Conservation (phyloP, 1,140 invertebrate species). For the Drosophila seguyi region DNA sequence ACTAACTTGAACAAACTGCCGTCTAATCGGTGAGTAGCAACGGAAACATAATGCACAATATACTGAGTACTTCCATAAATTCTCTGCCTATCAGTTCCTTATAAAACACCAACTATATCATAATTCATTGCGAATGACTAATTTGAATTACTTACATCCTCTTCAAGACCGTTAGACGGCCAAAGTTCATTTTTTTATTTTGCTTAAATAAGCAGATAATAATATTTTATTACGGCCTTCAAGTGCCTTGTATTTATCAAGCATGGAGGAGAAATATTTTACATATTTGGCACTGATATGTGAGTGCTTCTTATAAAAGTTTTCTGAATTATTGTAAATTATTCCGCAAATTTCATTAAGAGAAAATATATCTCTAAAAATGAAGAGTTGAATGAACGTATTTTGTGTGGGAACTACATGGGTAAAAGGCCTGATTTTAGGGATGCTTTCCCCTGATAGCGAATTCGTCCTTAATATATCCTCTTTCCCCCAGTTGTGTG, state of each 20-base stretch:
- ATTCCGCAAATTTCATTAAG: not conserved
- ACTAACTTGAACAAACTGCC: constrained; percentile 26
- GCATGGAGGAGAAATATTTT: not conserved
- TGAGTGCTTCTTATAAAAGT: not conserved
- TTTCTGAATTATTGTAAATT: too few relatives aligned
- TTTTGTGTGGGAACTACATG: not conserved
- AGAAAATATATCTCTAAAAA: too few relatives aligned
- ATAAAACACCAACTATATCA: not conserved
- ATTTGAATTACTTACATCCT: not conserved
- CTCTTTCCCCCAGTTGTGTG: constrained; percentile 34
- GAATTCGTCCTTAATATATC: too few relatives aligned
- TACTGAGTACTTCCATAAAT: not conserved
- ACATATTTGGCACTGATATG: not conserved
- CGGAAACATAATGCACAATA: not conserved
- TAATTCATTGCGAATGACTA: not conserved
- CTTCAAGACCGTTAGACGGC: not conserved
- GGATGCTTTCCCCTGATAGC: too few relatives aligned
- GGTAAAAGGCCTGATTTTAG: not conserved
- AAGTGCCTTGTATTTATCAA: not conserved
- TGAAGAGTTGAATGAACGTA: too few relatives aligned
- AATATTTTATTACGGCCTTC: not conserved
- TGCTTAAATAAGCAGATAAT: not conserved
- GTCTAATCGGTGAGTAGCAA: constrained; percentile 31
- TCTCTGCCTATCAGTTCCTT: not conserved
- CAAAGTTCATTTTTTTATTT: too few relatives aligned